Conservation (phyloP, 2,888 invertebrate species). For the Sarcophaga subvicina region DNA sequence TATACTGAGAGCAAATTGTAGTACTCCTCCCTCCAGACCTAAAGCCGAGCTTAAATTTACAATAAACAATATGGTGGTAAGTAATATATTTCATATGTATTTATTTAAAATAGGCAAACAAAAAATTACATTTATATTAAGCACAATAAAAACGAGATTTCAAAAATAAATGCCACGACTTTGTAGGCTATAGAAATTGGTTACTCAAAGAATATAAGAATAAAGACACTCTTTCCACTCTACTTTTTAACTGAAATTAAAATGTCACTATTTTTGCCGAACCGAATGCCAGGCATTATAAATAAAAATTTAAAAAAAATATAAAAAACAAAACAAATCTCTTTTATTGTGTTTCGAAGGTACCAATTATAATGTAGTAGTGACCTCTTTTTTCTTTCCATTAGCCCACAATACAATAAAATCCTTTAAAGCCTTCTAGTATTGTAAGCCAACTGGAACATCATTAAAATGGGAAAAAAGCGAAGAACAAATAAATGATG, state of each 20-base stretch:
- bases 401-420: constrained; percentile 26
- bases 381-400: constrained; percentile 43
- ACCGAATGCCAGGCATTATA: constrained; percentile 7
- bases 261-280: constrained; percentile 27
- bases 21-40: constrained; percentile 90
- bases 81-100: constrained; percentile 76
- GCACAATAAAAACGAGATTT: not conserved
- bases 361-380: constrained; percentile 15
- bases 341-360: constrained; percentile 19
- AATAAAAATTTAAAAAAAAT: not conserved
- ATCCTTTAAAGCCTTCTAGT: constrained; percentile 30
- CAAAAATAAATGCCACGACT: no score
- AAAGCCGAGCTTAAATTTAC: constrained; percentile 88
- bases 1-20: constrained; percentile 89
- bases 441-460: constrained; percentile 27
- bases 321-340: not conserved
- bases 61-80: constrained; percentile 90
- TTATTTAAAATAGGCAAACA: not conserved
- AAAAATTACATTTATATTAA: not conserved
- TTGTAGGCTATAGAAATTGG: no score
- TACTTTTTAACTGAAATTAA: not conserved
- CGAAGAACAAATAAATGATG: constrained; percentile 23
- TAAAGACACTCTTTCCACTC: not conserved
- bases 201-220: no score
- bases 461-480: constrained; percentile 32